Base-by-base conservation (phyloP, 2,888 invertebrate genomes). In the Agonopterix subpropinquella region DNA sequence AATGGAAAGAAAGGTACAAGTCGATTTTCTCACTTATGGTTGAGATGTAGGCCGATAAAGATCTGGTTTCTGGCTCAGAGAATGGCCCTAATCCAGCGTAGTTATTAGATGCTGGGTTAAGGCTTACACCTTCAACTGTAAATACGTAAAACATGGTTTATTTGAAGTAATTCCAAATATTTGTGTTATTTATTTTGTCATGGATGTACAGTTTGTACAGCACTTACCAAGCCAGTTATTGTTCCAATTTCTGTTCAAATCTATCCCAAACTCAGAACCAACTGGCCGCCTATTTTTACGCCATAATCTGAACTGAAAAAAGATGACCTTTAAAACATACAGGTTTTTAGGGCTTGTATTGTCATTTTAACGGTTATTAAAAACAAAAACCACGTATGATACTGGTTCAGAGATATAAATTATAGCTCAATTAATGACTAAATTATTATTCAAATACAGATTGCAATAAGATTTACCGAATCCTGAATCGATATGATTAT, bases 191-290 rank as follows among this genome's bases (percentile, higher is more conserved):
- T n/a, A 39, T 39, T 1, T 39, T 10, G 1, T 39, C 2, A 28
- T 28, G 28, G 7, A 28, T 1, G 4, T 28, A 5, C 28, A 7
- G 7, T 28, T 5, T 28, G 5, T 28, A 28, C 28, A 5, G 7
- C 1, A 28, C 28, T 28, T 28, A 28, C 28, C 28, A 28, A 90
- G 87, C 93, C 93, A 94, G 55, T 91, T 90, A 65, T 88, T 91
- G 53, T 89, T 92, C 92, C 93, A 95, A 72, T 95, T 95, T 52
- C 95, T 89, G 69, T 96, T 96, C 1, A 93, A 91, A 73, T 96
- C 95, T 0, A 91, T 90, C 3, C 95, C 95, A 51, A 74, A 72
- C 57, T 93, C 91, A 0, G 47, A 43, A 9, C 77, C 85, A 48
- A 76, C 80, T 47, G 73, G 87, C 47, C 91, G 79, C 4, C 92